phyloP scores from a whole-genome alignment of 1,140 invertebrate genomes.

The Asbolus verrucosus region DNA sequence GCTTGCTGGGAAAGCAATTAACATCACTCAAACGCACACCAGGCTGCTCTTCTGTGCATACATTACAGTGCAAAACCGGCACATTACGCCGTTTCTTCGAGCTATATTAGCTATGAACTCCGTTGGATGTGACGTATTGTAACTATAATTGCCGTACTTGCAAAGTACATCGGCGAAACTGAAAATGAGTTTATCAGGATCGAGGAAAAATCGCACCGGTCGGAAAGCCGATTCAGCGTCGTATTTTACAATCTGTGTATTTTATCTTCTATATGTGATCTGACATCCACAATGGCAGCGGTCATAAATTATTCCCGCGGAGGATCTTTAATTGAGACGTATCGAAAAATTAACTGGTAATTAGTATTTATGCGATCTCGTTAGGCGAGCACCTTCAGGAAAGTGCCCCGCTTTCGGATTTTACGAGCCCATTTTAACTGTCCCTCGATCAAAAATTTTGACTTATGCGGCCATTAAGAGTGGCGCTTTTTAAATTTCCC shows the following conservation, averaged over 20 bases:
- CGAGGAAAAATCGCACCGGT: conserved; percentile 18
- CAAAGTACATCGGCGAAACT: conserved; percentile 26
- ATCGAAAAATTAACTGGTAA: conserved; percentile 27
- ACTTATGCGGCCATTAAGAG: no score
- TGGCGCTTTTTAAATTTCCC: no score
- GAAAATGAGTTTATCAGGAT: conserved; percentile 27
- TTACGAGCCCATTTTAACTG: conserved; percentile 22
- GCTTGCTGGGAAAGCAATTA: conserved; percentile 56
- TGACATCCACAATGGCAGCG: conserved; percentile 23
- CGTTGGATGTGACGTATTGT: conserved; percentile 52
- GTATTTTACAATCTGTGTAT: conserved; percentile 36
- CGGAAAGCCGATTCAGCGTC: no score
- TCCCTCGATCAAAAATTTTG: background rate
- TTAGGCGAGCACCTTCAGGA: conserved; percentile 1
- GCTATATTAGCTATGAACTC: conserved; percentile 54
- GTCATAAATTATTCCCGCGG: conserved; percentile 2
- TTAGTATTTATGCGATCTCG: conserved; percentile 26
- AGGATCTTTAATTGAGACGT: conserved; percentile 17
- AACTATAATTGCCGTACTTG: conserved; percentile 44
- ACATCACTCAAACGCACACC: conserved; percentile 56
- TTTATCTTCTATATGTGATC: conserved; percentile 39
- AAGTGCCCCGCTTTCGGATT: background rate
- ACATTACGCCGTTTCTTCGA: conserved; percentile 51
- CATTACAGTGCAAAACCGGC: conserved; percentile 49
- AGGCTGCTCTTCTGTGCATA: conserved; percentile 51